Evolutionary conservation across 2,113 vertebrate genomes (phyloP).

Genomic region (Pangasianodon gigas): DNA sequence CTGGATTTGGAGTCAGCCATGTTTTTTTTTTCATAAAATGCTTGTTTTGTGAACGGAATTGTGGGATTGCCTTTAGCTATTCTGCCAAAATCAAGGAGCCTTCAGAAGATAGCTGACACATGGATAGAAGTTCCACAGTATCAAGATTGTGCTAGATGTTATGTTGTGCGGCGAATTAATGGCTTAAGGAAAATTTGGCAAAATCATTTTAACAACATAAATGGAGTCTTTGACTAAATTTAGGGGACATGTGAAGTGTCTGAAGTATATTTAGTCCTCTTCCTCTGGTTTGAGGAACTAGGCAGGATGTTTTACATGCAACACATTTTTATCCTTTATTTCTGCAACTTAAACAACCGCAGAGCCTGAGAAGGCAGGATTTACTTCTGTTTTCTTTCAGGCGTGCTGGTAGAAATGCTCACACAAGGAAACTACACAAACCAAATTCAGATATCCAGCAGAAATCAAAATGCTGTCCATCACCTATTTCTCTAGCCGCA

Average conservation of each 20-base stretch:
- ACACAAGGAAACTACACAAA: not conserved
- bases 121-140: not conserved
- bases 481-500: not conserved
- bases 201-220: not conserved
- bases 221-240: not conserved
- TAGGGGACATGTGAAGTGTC: not conserved
- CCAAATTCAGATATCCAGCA: not conserved
- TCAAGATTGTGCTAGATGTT: not conserved
- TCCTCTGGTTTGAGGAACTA: not conserved
- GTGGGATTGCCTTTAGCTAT: not conserved
- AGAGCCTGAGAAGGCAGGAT: not conserved
- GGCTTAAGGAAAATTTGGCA: not conserved
- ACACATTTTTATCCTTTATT: not conserved
- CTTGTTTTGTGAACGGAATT: not conserved
- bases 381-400: not conserved
- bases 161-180: not conserved
- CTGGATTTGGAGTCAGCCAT: no score
- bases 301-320: not conserved
- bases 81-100: not conserved
- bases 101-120: not conserved
- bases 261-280: not conserved
- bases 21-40: not conserved
- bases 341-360: constrained; percentile 1
- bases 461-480: not conserved
- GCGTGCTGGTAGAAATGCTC: not conserved